Evolutionary conservation across 2,797 vertebrate species (phyloP).

Genomic region (Apodemus agrarius): DNA sequence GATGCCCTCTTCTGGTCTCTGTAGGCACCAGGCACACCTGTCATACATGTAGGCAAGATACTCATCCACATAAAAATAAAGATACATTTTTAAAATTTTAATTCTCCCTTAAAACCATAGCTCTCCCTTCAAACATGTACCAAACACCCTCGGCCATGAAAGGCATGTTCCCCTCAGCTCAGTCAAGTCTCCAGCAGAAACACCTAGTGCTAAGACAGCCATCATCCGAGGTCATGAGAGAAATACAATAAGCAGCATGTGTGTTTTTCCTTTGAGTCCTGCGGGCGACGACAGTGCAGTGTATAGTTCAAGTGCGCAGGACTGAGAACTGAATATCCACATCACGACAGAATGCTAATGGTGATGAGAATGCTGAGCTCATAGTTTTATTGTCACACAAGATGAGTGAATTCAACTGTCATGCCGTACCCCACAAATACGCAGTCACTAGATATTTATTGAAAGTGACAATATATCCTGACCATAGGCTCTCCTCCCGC

Average conservation of each 20-base stretch:
- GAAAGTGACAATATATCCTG: not conserved
- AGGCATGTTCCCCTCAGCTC: not conserved
- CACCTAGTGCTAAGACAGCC: not conserved
- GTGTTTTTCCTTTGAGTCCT: not conserved
- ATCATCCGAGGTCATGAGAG: not conserved
- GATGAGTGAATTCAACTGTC: not conserved
- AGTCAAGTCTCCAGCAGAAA: not conserved
- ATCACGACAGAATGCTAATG: not conserved
- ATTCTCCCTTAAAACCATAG: slow-evolving; percentile 21
- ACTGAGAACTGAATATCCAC: not conserved
- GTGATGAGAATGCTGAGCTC: too few species aligned
- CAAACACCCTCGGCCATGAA: not conserved
- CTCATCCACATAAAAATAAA: not conserved
- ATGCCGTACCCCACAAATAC: not conserved
- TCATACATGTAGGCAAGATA: not conserved
- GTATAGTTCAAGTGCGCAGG: not conserved
- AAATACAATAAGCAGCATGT: not conserved
- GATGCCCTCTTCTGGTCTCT: not conserved
- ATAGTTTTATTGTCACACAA: not conserved
- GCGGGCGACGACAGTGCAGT: too few species aligned
- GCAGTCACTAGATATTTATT: not conserved
- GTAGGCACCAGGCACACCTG: not conserved
- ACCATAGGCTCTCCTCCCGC: not conserved
- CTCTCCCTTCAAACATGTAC: not conserved
- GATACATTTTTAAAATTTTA: not conserved